These are phyloP conservation scores for Typhlomys cinereus DNA, from an alignment of 2,113 vertebrate genomes.

Conservation along the genomic window DNA sequence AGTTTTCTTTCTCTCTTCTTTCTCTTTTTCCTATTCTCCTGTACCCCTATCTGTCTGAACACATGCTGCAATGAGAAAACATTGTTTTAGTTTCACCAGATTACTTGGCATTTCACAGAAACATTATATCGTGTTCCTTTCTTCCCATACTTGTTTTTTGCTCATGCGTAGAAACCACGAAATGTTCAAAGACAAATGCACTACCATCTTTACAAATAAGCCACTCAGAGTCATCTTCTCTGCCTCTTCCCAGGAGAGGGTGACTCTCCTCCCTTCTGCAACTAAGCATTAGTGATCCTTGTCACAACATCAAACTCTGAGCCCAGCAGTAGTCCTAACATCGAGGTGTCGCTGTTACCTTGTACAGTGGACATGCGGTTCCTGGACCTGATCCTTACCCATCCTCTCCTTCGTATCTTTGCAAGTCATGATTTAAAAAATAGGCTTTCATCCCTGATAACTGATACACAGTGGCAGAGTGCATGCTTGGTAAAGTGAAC, in stretches of 20 bases:
- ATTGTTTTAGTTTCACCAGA: neutral
- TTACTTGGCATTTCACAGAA: neutral
- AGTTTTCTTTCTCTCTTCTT: neutral
- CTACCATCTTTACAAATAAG: neutral
- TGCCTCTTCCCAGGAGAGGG: neutral
- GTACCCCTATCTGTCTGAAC: neutral
- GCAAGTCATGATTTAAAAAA: neutral
- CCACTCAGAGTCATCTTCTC: neutral
- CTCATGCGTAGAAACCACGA: neutral
- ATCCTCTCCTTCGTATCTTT: neutral
- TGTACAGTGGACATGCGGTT: rapidly evolving
- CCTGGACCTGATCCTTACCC: neutral
- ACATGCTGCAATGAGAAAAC: neutral
- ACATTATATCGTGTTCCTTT: neutral
- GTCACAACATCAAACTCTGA: neutral
- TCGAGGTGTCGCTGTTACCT: neutral
- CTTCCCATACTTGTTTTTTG: neutral
- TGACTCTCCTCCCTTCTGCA: neutral
- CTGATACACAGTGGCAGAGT: neutral
- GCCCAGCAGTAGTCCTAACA: rapidly evolving
- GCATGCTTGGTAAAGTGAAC: neutral
- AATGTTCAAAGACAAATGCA: neutral
- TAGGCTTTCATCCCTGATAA: neutral
- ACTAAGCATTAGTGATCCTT: neutral
- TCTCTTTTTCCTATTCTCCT: neutral